Evolutionary conservation across 2,113 vertebrate species (phyloP).

Genomic region (Pandion haliaetus): DNA sequence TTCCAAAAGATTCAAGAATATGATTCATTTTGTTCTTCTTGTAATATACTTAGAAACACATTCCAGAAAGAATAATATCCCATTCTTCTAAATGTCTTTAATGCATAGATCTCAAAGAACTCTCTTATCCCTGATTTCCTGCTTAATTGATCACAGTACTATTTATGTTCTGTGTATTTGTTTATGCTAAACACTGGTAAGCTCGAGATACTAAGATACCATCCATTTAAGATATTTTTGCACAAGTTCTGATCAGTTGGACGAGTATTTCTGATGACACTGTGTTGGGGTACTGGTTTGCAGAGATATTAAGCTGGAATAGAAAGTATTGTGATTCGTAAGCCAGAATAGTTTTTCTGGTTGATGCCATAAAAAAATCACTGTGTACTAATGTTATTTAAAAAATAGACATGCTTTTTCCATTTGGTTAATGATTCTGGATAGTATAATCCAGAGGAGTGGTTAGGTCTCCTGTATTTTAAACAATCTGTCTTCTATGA

Average conservation of each 20-base stretch:
- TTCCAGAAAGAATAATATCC: neutral
- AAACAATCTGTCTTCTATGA: neutral
- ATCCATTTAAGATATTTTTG: neutral
- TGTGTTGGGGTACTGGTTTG: neutral
- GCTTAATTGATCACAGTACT: neutral
- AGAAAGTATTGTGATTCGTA: neutral
- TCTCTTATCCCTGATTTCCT: neutral
- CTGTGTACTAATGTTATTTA: neutral
- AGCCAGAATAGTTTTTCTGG: neutral
- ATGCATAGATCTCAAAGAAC: neutral
- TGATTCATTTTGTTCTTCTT: neutral
- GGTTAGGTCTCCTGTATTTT: neutral
- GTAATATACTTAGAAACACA: neutral
- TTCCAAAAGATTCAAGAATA: neutral
- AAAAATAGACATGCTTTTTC: conserved; percentile 6
- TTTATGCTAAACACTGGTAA: neutral
- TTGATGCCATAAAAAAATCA: neutral
- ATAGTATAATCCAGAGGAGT: neutral
- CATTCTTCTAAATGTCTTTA: neutral
- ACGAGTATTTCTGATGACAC: neutral
- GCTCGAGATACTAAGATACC: neutral
- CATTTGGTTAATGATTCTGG: neutral
- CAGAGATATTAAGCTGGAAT: neutral
- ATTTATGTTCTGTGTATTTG: neutral
- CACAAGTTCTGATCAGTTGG: neutral